Base-by-base conservation (phyloP, 2,888 invertebrate genomes). In the Dasypogon diadema region DNA sequence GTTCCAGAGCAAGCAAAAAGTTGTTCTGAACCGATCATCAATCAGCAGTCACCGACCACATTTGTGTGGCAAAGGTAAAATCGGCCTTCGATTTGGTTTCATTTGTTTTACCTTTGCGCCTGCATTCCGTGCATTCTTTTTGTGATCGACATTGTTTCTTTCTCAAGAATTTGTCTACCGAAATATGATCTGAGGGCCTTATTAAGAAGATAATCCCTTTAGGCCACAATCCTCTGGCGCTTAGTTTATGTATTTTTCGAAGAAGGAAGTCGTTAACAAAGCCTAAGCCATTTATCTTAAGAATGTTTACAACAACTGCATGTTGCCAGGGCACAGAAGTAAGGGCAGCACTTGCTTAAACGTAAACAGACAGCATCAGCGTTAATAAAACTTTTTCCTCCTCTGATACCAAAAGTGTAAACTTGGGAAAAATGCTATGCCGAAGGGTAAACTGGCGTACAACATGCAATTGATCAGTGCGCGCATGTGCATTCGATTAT, bases 401-500 rank as follows among this genome's bases (percentile, higher is more conserved):
- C 42, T 42, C 12, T 6, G 42, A 2, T 42, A 42, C 42, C n/a
- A 42, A 12, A 42, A 42, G 12, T 30, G 10, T n/a, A 30, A 30
- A 30, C 34, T 30, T 30, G 34, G n/a, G n/a, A 24, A 65, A 48
- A 10, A 21, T 16, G 8, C 16, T 51, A 51, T 18, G 16, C 22
- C 5, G 51, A 51, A n/a, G 18, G 5, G 18, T 21, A 51, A 42
- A 12, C 10, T 3, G 42, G 42, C 1, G 21, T 16, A 18, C 16
- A 54, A 26, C 51, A 30, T 54, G 54, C 54, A 54, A 70, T 70
- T 70, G 70, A 70, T 51, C 54, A 54, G 18, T 14, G 30, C 51
- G 30, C 51, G 70, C 70, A 70, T 54, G 21, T 54, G 70, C 54
- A 34, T 70, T 34, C 70, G 21, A 70, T 70, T 70, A 34, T 30